A percentile compares a stretch with the other conserved stretches of the same genome.
These are phyloP conservation scores for Archilochus colubris DNA, from an alignment of 2,113 vertebrate species.

Conservation along the genomic window DNA sequence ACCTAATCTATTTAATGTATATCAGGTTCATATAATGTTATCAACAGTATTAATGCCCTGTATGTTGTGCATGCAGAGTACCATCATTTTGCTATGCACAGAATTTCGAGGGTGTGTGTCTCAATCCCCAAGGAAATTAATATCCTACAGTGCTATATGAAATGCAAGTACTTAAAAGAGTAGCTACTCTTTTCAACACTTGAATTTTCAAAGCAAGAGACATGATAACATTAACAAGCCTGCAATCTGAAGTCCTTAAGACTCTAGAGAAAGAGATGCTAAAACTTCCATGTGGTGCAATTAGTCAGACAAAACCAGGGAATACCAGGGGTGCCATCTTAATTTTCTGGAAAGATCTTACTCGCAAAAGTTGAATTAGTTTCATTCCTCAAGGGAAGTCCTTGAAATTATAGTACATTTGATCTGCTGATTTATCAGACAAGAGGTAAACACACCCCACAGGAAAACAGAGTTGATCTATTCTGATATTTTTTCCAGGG, in stretches of 20 bases:
- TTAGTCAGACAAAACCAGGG: neutral
- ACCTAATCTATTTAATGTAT: neutral
- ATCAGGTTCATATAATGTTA: neutral
- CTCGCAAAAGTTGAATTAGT: neutral
- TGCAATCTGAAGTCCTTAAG: neutral
- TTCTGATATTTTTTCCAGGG: neutral
- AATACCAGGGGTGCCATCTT: neutral
- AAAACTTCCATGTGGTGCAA: neutral
- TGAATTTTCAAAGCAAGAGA: neutral
- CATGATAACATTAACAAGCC: neutral
- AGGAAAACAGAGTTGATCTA: neutral
- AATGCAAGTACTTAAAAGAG: neutral
- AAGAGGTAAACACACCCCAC: neutral
- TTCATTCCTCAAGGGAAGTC: neutral
- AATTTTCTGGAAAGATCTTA: neutral
- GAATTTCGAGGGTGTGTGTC: neutral
- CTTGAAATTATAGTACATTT: neutral
- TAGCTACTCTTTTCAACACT: neutral
- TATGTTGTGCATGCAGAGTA: neutral
- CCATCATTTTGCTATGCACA: neutral
- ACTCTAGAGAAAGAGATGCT: neutral
- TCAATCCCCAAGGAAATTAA: neutral
- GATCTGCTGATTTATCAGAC: neutral
- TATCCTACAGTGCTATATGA: fast-evolving
- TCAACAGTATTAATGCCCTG: neutral